These are phyloP conservation scores for Coenonympha glycerion DNA, from an alignment of 2,888 invertebrate species.

Conservation along the genomic window DNA sequence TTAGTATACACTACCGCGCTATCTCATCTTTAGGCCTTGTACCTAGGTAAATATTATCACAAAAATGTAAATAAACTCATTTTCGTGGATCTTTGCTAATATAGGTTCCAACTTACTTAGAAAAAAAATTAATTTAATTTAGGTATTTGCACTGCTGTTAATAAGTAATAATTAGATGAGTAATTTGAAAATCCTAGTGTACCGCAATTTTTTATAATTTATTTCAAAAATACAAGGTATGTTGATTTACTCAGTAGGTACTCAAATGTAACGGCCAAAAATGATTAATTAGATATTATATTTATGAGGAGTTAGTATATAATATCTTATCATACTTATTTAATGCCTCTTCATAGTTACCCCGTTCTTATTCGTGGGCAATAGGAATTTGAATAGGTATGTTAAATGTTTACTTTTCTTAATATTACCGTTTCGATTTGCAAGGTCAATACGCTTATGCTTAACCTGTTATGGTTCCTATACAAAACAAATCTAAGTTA, in stretches of 20 bases:
- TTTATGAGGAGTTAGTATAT: no score
- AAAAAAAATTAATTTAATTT: background rate
- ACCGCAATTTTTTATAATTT: background rate
- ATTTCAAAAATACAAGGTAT: no score
- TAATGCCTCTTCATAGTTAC: no score
- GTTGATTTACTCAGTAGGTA: no score
- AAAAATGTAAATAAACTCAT: background rate
- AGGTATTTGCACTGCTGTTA: background rate
- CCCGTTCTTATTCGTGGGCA: no score
- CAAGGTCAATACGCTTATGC: constrained; percentile 7
- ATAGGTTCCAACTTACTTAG: no score
- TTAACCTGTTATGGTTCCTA: background rate
- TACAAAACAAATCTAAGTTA: constrained; percentile 7
- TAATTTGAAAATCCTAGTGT: background rate
- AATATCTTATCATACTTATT: no score
- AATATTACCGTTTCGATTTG: background rate
- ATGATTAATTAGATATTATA: no score
- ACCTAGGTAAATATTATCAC: no score
- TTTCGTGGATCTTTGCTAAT: no score
- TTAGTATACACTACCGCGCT: background rate
- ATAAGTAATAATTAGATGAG: background rate
- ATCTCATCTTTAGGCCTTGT: background rate
- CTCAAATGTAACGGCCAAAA: no score
- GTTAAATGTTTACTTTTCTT: background rate
- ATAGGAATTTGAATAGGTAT: background rate